These are phyloP conservation scores for Peromyscus attwateri DNA, from an alignment of 2,797 vertebrate genomes.

Conservation along the genomic window DNA sequence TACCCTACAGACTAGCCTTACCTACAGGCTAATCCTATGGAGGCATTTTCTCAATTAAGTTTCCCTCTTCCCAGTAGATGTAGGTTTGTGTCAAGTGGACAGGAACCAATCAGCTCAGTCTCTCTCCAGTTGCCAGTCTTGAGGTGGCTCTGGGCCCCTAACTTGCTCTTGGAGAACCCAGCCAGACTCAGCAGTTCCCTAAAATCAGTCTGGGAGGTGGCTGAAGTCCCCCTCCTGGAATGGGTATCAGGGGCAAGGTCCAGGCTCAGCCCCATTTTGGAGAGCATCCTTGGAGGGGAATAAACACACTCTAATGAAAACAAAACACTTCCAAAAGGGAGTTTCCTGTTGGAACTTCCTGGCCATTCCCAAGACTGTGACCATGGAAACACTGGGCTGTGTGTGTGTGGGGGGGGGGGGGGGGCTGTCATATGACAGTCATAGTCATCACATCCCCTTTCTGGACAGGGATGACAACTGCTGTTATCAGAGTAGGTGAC, in stretches of 20 bases:
- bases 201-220: neutral
- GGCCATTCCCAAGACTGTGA: constrained; percentile 73
- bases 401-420: too few species aligned
- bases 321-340: constrained; percentile 76
- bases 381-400: constrained; percentile 65
- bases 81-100: neutral
- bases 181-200: neutral
- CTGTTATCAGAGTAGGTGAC: neutral
- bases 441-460: constrained; percentile 9
- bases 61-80: neutral
- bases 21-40: neutral
- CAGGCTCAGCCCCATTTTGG: constrained; percentile 52
- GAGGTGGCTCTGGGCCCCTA: neutral
- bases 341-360: constrained; percentile 79
- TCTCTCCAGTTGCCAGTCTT: neutral
- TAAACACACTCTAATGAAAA: constrained; percentile 79
- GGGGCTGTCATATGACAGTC: constrained; percentile 21
- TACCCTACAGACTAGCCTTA: neutral
- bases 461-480: neutral
- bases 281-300: constrained; percentile 73
- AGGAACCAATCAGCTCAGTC: neutral
- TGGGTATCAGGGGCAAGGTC: neutral
- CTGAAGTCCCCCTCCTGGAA: neutral
- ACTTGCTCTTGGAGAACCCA: too few species aligned
- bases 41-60: neutral